Conservation (phyloP, 2,113 vertebrate genomes). For the Xyliphius kryptos region DNA sequence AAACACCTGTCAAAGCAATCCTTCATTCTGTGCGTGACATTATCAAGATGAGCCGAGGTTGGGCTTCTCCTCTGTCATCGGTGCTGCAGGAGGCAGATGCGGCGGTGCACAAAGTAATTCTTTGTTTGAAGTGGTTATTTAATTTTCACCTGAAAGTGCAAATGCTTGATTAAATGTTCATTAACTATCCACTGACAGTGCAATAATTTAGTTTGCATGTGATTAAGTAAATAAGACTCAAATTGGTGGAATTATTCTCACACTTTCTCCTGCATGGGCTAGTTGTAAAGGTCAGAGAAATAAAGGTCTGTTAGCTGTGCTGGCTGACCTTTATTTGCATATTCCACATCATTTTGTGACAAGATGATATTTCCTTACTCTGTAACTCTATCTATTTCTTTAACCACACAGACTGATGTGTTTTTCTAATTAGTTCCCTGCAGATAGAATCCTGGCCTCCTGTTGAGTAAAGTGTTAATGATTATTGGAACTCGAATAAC, state of each 20-base stretch:
- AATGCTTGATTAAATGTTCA: constrained; percentile 31
- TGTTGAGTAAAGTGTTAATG: constrained; percentile 42
- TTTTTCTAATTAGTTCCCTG: constrained; percentile 40
- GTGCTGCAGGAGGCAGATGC: constrained; percentile 21
- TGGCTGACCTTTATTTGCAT: constrained; percentile 31
- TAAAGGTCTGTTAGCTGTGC: constrained; percentile 25
- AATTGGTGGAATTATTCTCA: constrained; percentile 22
- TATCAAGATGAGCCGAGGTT: constrained; percentile 15
- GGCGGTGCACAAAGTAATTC: constrained; percentile 4
- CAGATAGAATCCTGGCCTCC: constrained; percentile 38
- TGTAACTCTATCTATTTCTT: constrained; percentile 21
- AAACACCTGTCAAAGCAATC: neutral
- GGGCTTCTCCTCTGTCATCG: constrained; percentile 15
- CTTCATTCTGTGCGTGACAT: neutral
- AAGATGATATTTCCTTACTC: constrained; percentile 25
- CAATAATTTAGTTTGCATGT: constrained; percentile 23
- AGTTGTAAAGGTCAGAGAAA: constrained; percentile 17
- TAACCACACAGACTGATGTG: constrained; percentile 6
- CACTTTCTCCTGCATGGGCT: neutral
- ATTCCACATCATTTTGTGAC: constrained; percentile 29
- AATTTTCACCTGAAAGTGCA: constrained; percentile 29
- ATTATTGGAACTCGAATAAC: constrained; percentile 24
- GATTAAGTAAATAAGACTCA: constrained; percentile 29
- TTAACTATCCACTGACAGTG: constrained; percentile 25
- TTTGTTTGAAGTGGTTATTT: constrained; percentile 15